Evolutionary conservation across 2,797 vertebrate genomes (phyloP), one percentile per base, ranked within the genome.

Genomic region (Benthosema pterotum): DNA sequence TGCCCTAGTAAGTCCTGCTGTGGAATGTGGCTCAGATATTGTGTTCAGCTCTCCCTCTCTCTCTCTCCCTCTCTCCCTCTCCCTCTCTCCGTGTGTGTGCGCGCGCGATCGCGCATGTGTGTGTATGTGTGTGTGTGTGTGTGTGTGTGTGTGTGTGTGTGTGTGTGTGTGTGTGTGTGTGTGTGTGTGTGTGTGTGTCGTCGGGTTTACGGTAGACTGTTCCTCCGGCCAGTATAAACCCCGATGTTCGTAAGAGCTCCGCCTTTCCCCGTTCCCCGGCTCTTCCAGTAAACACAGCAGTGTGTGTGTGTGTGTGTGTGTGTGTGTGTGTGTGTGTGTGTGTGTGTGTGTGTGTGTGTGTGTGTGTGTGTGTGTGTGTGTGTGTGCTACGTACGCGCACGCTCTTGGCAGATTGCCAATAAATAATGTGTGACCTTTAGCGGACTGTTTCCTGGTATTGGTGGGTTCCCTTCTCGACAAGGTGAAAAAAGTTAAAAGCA

Each of bases 381-480:
- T n/a, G n/a, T n/a, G n/a, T n/a, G n/a, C n/a, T n/a, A n/a, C n/a
- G n/a, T n/a, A n/a, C n/a, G 63, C 68, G 42, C 72, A 46, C 81
- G n/a, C 86, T 18, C 68, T 54, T 87, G 91, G 90, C 83, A 79
- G 84, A 79, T 86, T 83, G 87, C 91, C 93, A 90, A 88, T 87
- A 92, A 88, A 89, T 92, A 89, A 90, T 91, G 79, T 68, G 84
- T 91, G 91, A 92, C 89, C 87, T 91, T 90, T 87, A 83, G 85
- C 58, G 87, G 78, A 83, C 88, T 11, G 89, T 91, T 95, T 95
- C 92, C 93, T 94, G 94, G 93, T 93, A 94, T 80, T 90, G 75
- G 69, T 69, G 75, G 32, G 32, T 38, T 38, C 32, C 32, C 80
- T 88, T 78, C 88, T 87, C 80, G 69, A 86, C 88, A 91, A 92